Percentiles rank a stretch among this genome's conserved stretches.
These are phyloP conservation scores for Plusia festucae DNA, from an alignment of 2,888 invertebrate genomes.

Conservation along the genomic window DNA sequence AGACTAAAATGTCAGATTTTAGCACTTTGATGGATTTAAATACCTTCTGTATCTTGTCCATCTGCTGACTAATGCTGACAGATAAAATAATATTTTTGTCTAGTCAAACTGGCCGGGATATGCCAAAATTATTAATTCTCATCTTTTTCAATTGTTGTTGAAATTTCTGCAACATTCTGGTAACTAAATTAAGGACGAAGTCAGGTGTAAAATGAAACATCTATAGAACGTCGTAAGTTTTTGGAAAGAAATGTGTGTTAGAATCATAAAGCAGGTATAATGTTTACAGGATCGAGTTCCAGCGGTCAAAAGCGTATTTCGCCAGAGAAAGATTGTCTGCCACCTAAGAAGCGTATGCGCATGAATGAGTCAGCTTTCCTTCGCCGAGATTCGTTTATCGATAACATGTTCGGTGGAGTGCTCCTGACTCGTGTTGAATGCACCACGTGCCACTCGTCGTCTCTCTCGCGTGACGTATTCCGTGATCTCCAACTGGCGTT, in stretches of 20 bases:
- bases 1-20: no score
- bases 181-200: no score
- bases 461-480: slow-evolving; percentile 93
- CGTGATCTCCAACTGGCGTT: slow-evolving; percentile 94
- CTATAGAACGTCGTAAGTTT: not conserved
- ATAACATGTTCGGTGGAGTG: slow-evolving; percentile 94
- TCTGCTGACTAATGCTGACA: no score
- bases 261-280: not conserved
- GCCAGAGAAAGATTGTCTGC: slow-evolving; percentile 49
- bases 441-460: slow-evolving; percentile 92
- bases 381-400: slow-evolving; percentile 84
- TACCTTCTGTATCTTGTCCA: no score
- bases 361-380: slow-evolving; percentile 65
- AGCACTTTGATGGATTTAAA: no score
- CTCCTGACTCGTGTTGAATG: slow-evolving; percentile 93
- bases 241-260: not conserved
- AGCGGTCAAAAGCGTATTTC: slow-evolving; percentile 64
- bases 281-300: slow-evolving; percentile 68
- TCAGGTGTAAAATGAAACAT: no score
- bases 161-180: no score
- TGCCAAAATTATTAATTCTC: no score
- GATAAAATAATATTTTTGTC: no score
- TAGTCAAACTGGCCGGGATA: no score
- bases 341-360: slow-evolving; percentile 72
- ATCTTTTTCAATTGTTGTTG: no score